Conservation (phyloP, 2,797 vertebrate species). For the Typhlichthys subterraneus region DNA sequence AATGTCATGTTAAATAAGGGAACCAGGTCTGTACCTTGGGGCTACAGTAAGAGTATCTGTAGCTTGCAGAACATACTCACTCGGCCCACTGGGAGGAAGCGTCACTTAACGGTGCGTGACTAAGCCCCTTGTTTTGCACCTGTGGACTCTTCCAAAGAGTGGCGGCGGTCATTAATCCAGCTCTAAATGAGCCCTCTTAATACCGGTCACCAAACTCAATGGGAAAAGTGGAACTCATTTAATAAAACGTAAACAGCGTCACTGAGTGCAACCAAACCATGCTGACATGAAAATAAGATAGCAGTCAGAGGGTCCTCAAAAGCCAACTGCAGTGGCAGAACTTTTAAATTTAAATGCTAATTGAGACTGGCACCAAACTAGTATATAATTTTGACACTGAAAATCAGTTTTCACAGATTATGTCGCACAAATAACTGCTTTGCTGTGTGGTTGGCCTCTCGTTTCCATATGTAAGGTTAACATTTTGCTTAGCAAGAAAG, state of each 20-base stretch:
- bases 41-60: slow-evolving; percentile 2
- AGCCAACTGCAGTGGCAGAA: slow-evolving; percentile 29
- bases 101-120: background rate
- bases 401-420: slow-evolving; percentile 34
- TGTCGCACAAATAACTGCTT: slow-evolving; percentile 10
- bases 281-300: slow-evolving; percentile 50
- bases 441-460: slow-evolving; percentile 21
- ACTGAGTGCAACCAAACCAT: slow-evolving; percentile 14
- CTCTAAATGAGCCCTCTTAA: slow-evolving; percentile 49
- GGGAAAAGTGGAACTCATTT: slow-evolving; percentile 50
- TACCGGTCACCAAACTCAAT: slow-evolving; percentile 37
- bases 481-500: slow-evolving; percentile 38
- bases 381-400: slow-evolving; percentile 46
- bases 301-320: slow-evolving; percentile 22
- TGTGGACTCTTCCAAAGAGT: slow-evolving; percentile 17
- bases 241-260: slow-evolving; percentile 34
- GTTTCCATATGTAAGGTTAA: slow-evolving; percentile 10
- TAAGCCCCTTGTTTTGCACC: slow-evolving; percentile 14
- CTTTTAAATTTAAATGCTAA: slow-evolving; percentile 75
- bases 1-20: background rate
- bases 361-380: slow-evolving; percentile 43
- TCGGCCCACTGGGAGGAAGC: slow-evolving; percentile 13
- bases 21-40: slow-evolving; percentile 9
- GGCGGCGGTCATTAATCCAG: slow-evolving; percentile 45
- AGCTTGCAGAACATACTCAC: slow-evolving; percentile 1